Percentiles rank a stretch among this genome's conserved stretches.
These are phyloP conservation scores for Bombyx huttoni DNA, from an alignment of 2,888 invertebrate species.

Conservation along the genomic window DNA sequence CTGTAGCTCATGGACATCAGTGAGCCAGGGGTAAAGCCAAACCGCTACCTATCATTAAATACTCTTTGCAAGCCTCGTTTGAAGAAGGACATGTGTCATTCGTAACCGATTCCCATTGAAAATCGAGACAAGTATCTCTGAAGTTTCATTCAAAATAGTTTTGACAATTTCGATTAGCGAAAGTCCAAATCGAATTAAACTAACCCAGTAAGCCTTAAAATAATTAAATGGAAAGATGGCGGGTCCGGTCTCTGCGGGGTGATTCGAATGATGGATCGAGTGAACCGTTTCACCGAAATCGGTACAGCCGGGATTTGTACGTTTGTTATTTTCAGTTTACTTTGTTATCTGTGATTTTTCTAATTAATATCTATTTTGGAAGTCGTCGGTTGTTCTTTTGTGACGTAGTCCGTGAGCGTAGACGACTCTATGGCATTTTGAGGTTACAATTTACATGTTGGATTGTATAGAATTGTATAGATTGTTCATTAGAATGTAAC, in stretches of 20 bases:
- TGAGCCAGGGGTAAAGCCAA: no score
- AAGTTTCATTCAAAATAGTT: not conserved
- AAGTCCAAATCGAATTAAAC: not conserved
- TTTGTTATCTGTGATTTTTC: not conserved
- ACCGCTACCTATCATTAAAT: no score
- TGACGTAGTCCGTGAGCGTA: no score
- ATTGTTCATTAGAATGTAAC: no score
- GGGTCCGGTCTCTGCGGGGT: not conserved
- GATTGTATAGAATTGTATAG: no score
- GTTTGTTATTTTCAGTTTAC: not conserved
- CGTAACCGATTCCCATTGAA: no score
- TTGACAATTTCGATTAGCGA: not conserved
- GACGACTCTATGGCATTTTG: no score
- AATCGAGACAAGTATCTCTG: no score
- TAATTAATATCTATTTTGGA: not conserved
- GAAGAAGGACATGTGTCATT: no score
- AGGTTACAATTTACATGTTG: no score
- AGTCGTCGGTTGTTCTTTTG: not conserved
- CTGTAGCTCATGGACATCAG: not conserved
- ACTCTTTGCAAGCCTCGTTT: no score
- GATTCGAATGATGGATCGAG: conserved; percentile 1
- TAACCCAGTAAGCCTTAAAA: not conserved
- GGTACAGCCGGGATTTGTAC: not conserved
- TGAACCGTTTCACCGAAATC: not conserved
- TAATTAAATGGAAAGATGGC: not conserved